phyloP scores from a whole-genome alignment of 2,113 vertebrate genomes.

The Pungitius pungitius region DNA sequence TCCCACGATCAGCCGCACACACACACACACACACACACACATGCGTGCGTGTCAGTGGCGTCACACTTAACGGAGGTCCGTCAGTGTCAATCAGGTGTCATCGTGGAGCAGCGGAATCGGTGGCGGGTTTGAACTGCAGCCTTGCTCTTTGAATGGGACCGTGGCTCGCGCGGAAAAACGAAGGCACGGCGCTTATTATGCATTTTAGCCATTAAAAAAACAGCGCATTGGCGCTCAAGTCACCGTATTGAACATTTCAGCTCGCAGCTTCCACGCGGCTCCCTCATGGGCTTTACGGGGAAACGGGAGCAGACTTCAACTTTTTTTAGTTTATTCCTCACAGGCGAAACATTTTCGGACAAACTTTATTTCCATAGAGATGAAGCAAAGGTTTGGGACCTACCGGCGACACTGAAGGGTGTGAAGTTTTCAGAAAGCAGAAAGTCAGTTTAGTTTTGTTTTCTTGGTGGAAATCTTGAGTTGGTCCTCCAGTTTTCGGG shows the following conservation, averaged over 20 bases:
- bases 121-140: background rate
- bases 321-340: background rate
- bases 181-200: background rate
- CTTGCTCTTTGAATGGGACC: background rate
- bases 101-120: constrained; percentile 15
- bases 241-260: background rate
- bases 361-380: background rate
- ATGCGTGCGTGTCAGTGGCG: background rate
- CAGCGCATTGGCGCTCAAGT: background rate
- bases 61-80: constrained; percentile 5
- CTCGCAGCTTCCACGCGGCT: constrained; percentile 41
- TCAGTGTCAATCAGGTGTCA: constrained; percentile 21
- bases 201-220: background rate
- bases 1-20: background rate
- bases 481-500: background rate
- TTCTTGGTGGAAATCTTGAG: constrained; percentile 12
- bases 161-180: background rate
- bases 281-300: constrained; percentile 35
- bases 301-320: background rate
- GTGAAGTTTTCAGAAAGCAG: accelerated
- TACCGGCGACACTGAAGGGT: constrained; percentile 23
- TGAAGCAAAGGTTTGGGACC: constrained; percentile 12
- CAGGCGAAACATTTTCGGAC: constrained; percentile 15
- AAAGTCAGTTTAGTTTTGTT: background rate
- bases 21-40: no score